Evolutionary conservation across 2,797 vertebrate species (phyloP), one percentile per base, ranked within the genome.

Genomic region (Poliocrania exsul): DNA sequence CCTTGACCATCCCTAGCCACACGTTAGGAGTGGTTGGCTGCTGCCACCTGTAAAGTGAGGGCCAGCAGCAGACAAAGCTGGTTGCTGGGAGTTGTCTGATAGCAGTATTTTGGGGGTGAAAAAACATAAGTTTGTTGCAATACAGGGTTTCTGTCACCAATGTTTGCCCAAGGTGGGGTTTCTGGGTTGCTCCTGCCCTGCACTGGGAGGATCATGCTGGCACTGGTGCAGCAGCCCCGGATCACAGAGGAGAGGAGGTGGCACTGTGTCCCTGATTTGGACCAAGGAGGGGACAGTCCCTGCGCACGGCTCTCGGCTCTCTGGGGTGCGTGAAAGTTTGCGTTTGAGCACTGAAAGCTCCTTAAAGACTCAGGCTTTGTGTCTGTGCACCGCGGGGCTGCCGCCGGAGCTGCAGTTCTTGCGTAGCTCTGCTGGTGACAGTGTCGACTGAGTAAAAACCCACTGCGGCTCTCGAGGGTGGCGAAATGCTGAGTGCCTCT

Each of bases 391-490:
- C 0, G 5, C 1, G 1, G 75, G 49, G 53, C 88, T 7, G 85
- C 87, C 6, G 61, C 84, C 2, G 62, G 33, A 53, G 49, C 13
- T 94, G 95, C 93, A 93, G 91, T 87, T 89, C 95, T 87, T 62
- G 71, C 16, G 66, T 2, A 62, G 89, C 92, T 93, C 89, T 94
- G 96, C 94, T 94, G 96, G 81, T 91, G 95, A 85, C 95, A 91
- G 92, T 89, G 86, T 94, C 40, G 81, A 1, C 93, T 77, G 96
- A 87, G 74, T 6, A 19, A 73, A 93, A 88, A 6, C 17, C 46
- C 40, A 0, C 37, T 0, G 91, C 0, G 1, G 29, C 61, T 67
- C 37, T 11, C 1, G 0, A 26, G 57, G 51, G 24, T 21, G 29
- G 11, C 1, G 4, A 15, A 56, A 24, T 0, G 11, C 49, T 1